A percentile compares a stretch with the other conserved stretches of the same genome.
Evolutionary conservation across 2,113 vertebrate species (phyloP).

Genomic region (Micromys minutus): DNA sequence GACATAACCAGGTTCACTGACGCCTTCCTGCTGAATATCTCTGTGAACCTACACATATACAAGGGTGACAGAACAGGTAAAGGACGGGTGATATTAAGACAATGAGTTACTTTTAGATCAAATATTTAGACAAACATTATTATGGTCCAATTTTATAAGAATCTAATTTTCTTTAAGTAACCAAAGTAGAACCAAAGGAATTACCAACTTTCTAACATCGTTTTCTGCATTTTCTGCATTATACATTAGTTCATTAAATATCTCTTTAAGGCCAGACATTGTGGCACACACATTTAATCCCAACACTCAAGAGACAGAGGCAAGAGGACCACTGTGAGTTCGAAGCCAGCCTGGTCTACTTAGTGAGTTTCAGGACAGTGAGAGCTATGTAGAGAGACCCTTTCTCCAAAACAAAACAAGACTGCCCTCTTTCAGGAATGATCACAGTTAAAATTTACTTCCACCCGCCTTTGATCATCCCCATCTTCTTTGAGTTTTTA

Average conservation of each 20-base stretch:
- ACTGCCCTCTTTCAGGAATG: neutral
- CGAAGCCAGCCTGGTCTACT: neutral
- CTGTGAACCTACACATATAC: neutral
- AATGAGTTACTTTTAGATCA: neutral
- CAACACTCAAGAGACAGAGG: neutral
- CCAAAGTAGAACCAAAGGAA: constrained; percentile 3
- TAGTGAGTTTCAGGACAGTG: neutral
- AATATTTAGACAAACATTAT: neutral
- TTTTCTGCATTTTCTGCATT: neutral
- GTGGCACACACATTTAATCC: neutral
- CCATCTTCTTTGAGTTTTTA: neutral
- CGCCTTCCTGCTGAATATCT: neutral
- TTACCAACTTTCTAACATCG: neutral
- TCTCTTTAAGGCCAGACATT: neutral
- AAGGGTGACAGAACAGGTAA: neutral
- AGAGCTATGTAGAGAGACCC: neutral
- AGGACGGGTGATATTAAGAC: neutral
- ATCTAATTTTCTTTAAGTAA: constrained; percentile 7
- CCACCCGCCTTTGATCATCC: neutral
- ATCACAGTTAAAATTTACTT: neutral
- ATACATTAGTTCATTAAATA: neutral
- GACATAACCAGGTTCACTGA: neutral
- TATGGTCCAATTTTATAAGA: neutral
- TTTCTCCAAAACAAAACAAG: neutral
- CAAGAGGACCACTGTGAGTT: neutral